A percentile compares a stretch with the other conserved stretches of the same genome.
phyloP scores from a whole-genome alignment of 2,888 invertebrate species.

The Listrodromus nycthemerus region DNA sequence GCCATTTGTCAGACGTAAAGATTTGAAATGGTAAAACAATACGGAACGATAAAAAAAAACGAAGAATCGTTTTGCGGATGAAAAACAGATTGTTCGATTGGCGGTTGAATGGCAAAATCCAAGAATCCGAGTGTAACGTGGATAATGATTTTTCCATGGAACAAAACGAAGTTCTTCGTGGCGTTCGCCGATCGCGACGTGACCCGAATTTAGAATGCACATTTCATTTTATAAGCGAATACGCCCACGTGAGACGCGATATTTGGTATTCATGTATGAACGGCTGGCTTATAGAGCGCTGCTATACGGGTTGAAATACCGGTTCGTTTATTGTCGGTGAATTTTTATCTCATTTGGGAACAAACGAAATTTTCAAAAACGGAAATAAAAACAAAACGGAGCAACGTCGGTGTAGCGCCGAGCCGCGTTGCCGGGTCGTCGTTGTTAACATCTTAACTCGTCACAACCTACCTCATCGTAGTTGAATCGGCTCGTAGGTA shows the following conservation, averaged over 20 bases:
- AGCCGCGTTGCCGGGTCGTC: constrained; percentile 57
- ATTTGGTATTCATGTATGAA: constrained; percentile 37
- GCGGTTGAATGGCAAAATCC: constrained; percentile 1
- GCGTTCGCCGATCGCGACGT: constrained; percentile 36
- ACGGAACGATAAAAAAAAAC: constrained; percentile 18
- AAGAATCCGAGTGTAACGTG: constrained; percentile 31
- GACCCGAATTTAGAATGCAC: constrained; percentile 41
- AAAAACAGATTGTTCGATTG: constrained; percentile 7
- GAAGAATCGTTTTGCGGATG: background rate
- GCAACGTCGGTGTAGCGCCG: constrained; percentile 45
- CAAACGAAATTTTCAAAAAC: background rate
- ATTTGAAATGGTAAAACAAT: constrained; percentile 15
- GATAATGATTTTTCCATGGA: constrained; percentile 40
- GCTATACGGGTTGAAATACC: constrained; percentile 33
- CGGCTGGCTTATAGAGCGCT: constrained; percentile 12
- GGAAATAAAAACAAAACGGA: constrained; percentile 16
- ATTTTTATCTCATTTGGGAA: constrained; percentile 36
- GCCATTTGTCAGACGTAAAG: constrained; percentile 2
- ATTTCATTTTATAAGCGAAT: constrained; percentile 6
- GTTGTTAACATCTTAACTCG: constrained; percentile 58
- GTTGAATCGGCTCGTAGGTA: constrained; percentile 59
- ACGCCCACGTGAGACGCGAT: constrained; percentile 18
- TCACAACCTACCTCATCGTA: constrained; percentile 67
- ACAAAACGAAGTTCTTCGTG: constrained; percentile 24
- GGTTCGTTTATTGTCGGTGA: constrained; percentile 45